Base-by-base conservation (phyloP, 1,140 invertebrate genomes). In the Drosophila lowei region DNA sequence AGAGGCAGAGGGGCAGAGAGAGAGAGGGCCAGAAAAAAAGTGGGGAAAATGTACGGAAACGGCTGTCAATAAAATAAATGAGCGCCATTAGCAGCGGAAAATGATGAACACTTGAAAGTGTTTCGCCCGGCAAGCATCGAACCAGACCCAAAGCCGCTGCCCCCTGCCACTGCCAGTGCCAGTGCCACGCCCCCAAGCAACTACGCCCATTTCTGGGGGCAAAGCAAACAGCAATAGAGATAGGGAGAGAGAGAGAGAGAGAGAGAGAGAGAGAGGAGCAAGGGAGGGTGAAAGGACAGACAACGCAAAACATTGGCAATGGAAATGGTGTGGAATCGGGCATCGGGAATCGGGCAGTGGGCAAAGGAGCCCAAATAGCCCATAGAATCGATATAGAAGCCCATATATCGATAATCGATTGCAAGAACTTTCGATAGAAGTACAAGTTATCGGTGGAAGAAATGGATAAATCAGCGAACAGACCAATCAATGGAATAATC, bases 1-100 rank as follows among this genome's bases (percentile, higher is more conserved):
- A 3, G 23, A 25, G 48, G 46, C 52, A 6, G 8, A 66, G 13
- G 6, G 13, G 38, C 53, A 72, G 42, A 58, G 25, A 30, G 23
- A 47, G 16, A 21, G 6, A 50, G 49, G 1, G 48, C 4, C 23
- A 25, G 0, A 15, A 38, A 50, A 63, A 79, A 71, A 21, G 41
- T 30, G 57, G 30, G 16, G 13, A 53, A 53, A 28, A 30, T 7
- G 47, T 48, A 43, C 63, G 65, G 50, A 67, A 68, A 65, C 54
- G 59, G 70, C 83, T 88, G 83, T 76, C 83, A 88, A 83, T 86
- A 76, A 83, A 86, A 88, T 83, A 86, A 86, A 88, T 86, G 75
- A 86, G 79, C 60, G 63, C 78, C 74, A 86, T 86, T 86, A 76
- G 70, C 62, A 73, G 52, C 68, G 47, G 58, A 75, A 76, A 77